Evolutionary conservation across 2,113 vertebrate genomes (phyloP), one percentile per base, ranked within the genome.

Genomic region (Anguilla japonica): DNA sequence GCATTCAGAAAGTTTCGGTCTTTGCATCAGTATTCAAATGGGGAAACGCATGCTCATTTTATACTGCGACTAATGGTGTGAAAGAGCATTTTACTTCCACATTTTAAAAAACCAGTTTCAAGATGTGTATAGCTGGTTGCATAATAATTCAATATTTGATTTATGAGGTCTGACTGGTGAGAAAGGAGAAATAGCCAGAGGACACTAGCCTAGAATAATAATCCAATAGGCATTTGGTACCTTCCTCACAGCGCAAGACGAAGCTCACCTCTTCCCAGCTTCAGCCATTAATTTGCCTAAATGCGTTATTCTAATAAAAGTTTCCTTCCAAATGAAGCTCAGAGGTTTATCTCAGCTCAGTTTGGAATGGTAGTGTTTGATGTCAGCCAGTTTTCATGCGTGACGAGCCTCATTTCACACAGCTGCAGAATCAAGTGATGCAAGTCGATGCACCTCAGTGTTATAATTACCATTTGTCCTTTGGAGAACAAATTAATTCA

Each of bases 31-130:
- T 34, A 75, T 75, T 20, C 67, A 75, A 26, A 22, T 34, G 67
- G 11, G 8, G 22, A 34, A 75, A 13, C 3, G 22, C 67, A 75
- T 75, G 18, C 60, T 63, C 18, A 63, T 75, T 34, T 75, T 34
- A 2, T 22, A 26, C 67, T 34, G 9, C 11, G 1, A 26, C 22
- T 29, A 75, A 75, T 75, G 67, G 67, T 75, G n/a, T 75, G 67
- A 75, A 75, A 26, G n/a, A 26, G 67, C 67, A 75, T 26, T 75
- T 75, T 75, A 75, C 67, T 75, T 75, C n/a, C 67, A 75, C 67
- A 75, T 75, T 75, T 75, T 34, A 34, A 75, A 75, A 29, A 53
- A 6, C 8, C 43, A 34, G 67, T 11, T 75, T 75, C 67, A 75
- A 75, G 67, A 75, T 67, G 60, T 22, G 60, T 20, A 26, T 75